Evolutionary conservation across 2,113 vertebrate genomes (phyloP).

Genomic region (Hydrolagus affinis): DNA sequence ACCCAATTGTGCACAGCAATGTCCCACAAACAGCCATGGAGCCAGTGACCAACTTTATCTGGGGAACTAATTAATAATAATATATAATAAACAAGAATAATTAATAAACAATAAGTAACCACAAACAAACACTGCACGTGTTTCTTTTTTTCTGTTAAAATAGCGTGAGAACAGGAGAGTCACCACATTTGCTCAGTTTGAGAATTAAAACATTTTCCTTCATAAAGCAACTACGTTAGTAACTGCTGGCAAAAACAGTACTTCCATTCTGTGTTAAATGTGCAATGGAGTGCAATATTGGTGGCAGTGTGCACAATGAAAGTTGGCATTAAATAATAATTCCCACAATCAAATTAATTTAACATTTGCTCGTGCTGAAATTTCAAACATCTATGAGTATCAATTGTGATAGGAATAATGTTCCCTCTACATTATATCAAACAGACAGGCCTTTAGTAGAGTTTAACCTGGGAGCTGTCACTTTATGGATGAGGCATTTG

Average conservation of each 20-base stretch:
- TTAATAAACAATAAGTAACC: no score
- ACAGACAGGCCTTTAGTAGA: no score
- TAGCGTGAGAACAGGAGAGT: neutral
- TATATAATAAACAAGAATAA: no score
- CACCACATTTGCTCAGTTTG: neutral
- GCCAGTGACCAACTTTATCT: no score
- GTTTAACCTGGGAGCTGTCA: no score
- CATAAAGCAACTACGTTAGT: constrained; percentile 11
- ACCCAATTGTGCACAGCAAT: no score
- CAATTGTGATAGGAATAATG: no score
- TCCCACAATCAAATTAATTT: neutral
- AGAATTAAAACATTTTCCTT: neutral
- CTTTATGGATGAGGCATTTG: no score
- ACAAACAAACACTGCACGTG: neutral
- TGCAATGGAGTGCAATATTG: neutral
- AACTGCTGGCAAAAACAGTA: neutral
- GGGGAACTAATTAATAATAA: no score
- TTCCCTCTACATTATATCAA: no score
- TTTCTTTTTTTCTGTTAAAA: neutral
- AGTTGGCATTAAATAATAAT: constrained; percentile 5
- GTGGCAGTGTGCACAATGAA: neutral
- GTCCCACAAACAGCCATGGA: no score
- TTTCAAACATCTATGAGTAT: neutral
- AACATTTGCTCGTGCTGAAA: neutral
- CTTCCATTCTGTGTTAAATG: constrained; percentile 8